Base-by-base conservation (phyloP, 1,140 invertebrate species). In the Drosophila orena region DNA sequence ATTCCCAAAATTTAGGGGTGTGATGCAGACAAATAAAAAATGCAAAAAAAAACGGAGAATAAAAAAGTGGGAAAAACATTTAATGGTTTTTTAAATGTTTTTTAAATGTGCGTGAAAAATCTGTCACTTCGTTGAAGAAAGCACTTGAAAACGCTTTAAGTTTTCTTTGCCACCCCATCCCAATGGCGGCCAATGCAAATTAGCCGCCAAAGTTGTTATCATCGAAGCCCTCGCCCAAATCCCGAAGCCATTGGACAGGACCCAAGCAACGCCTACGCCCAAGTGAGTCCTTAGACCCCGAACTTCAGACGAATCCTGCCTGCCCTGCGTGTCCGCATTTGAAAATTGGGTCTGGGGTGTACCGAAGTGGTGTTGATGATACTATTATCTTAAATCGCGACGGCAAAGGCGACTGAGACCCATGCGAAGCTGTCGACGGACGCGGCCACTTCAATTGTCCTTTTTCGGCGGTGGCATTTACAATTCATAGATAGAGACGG, bases 61-160 rank as follows among this genome's bases (percentile, higher is more conserved):
- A 72, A 78, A 69, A 88, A 65, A 56, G 22, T 20, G 22, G 22
- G 52, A 73, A 84, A 86, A 61, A 85, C 56, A 90, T 85, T 85
- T 89, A 91, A 91, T 91, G 86, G 90, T 79, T 89, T 91, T 91
- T 90, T 91, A 91, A 91, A 90, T 85, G 86, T 81, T 91, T 90
- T 91, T 90, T 91, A 91, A 91, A 91, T 88, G 81, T 81, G 83
- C 83, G 79, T 86, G 79, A 76, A 86, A 72, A 86, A 86, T 86
- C 62, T 79, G 83, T 86, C 77, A 77, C 46, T 73, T 73, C 42
- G 74, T 27, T 49, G 59, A 38, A 38, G 42, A 43, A 53, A 37
- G 6, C 64, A 73, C 52, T 65, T 77, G 24, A 77, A 84, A 64
- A 68, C 43, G 53, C 79, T 88, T 86, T 61, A 88, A 88, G 75